Conservation (phyloP, 1,140 invertebrate species). For the Drosophila tsacasi region DNA sequence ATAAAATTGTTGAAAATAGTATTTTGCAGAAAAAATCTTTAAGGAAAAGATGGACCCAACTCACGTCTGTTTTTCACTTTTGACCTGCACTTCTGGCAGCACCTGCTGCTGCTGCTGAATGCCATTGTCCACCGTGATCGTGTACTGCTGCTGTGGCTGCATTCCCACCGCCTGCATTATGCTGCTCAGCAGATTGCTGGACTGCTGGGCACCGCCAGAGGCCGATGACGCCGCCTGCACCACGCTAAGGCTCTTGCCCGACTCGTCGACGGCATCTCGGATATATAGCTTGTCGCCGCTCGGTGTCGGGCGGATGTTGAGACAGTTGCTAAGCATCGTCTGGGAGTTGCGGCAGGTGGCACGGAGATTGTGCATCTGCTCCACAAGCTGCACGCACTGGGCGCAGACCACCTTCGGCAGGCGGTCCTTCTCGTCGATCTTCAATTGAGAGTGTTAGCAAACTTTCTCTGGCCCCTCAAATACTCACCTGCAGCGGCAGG, state of each 20-base stretch:
- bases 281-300: constrained; percentile 88
- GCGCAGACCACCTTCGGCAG: constrained; percentile 90
- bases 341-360: constrained; percentile 89
- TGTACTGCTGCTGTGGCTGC: constrained; percentile 78
- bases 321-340: constrained; percentile 89
- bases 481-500: constrained; percentile 87
- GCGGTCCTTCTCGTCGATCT: constrained; percentile 89
- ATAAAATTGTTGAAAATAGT: background rate
- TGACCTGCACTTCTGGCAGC: constrained; percentile 64
- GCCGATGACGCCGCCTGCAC: constrained; percentile 17
- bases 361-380: constrained; percentile 88
- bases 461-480: background rate
- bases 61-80: constrained; percentile 64
- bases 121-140: constrained; percentile 86
- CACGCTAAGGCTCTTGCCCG: constrained; percentile 75
- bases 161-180: constrained; percentile 83
- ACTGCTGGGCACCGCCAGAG: constrained; percentile 22
- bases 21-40: background rate
- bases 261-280: constrained; percentile 85
- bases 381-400: constrained; percentile 88
- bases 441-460: constrained; percentile 28
- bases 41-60: background rate
- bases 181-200: constrained; percentile 72
- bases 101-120: constrained; percentile 66
- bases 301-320: constrained; percentile 88